These are phyloP conservation scores for Mesopsocus fuscifrons DNA, from an alignment of 2,888 invertebrate genomes.

Conservation along the genomic window DNA sequence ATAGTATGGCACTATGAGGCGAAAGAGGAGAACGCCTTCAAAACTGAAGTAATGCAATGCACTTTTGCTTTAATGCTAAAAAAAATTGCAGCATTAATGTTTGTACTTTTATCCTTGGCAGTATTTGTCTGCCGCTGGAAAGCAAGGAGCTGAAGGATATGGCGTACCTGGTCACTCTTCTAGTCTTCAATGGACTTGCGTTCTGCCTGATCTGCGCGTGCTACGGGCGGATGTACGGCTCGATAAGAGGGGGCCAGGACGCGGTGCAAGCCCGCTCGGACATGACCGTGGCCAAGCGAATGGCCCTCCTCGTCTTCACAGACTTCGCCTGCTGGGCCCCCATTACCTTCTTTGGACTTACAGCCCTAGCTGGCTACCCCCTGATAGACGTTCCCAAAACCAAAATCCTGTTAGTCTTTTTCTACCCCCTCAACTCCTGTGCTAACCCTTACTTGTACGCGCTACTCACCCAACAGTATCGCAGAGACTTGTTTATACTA, in stretches of 20 bases:
- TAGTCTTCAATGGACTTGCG: slow-evolving; percentile 39
- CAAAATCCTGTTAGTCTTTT: slow-evolving; percentile 40
- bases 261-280: slow-evolving; percentile 26
- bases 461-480: slow-evolving; percentile 42
- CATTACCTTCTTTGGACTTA: slow-evolving; percentile 43
- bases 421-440: slow-evolving; percentile 47
- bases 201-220: slow-evolving; percentile 41
- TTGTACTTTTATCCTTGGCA: no score
- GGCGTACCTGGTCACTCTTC: slow-evolving; percentile 33
- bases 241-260: slow-evolving; percentile 25
- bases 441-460: slow-evolving; percentile 51
- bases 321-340: slow-evolving; percentile 43
- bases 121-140: slow-evolving; percentile 46
- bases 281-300: slow-evolving; percentile 36
- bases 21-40: no score
- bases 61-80: no score
- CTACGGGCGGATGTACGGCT: slow-evolving; percentile 40
- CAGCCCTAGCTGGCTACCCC: slow-evolving; percentile 40
- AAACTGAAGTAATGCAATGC: no score
- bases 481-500: slow-evolving; percentile 34
- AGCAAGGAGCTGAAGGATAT: slow-evolving; percentile 31
- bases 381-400: slow-evolving; percentile 34
- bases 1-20: no score
- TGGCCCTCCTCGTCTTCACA: slow-evolving; percentile 46
- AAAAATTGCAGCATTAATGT: no score